Base-by-base conservation (phyloP, 2,797 vertebrate species). In the Sebastes aleutianus region DNA sequence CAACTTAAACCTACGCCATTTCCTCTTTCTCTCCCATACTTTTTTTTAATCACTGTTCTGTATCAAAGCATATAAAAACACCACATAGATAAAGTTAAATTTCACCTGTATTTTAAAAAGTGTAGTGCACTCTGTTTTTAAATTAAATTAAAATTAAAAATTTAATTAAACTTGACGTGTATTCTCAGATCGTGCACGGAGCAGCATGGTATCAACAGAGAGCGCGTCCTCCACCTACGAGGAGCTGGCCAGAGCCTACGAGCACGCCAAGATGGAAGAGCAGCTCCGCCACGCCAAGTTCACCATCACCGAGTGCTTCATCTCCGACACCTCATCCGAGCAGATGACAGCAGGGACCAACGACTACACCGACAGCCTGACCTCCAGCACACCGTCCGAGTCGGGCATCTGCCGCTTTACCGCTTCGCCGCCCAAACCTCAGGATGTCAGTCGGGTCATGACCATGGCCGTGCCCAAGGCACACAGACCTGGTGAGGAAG, bases 281-380 rank as follows among this genome's bases (percentile, higher is more conserved):
- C 98, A 99, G 94, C 96, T 99, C 89, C 95, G 98, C 66, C 98
- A 99, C 1, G 98, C 98, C 92, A 99, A 99, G 96, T 99, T 99
- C 96, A 99, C 98, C 94, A 99, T 99, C 95, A 99, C 98, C 0
- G 98, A 99, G 88, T 99, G 98, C 96, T 99, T 99, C 96, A 99
- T 99, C 89, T 99, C 98, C 3, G 98, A 99, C 96, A 99, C 98
- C 0, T 99, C 98, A 0, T 99, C 98, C 0, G 98, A 99, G 87
- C 98, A 99, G 95, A 96, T 99, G 95, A 99, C 98, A 63, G 98
- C 98, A 87, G 98, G 98, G 95, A 99, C 98, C 93, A 99, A 99
- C 8, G 98, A 99, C 91, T 99, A 99, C 96, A 99, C 98, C 4
- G 98, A 99, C 96, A 99, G 98, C 91, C 94, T 99, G 92, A 97